Base-by-base conservation (phyloP, 2,888 invertebrate genomes). In the Chalcis sispes region DNA sequence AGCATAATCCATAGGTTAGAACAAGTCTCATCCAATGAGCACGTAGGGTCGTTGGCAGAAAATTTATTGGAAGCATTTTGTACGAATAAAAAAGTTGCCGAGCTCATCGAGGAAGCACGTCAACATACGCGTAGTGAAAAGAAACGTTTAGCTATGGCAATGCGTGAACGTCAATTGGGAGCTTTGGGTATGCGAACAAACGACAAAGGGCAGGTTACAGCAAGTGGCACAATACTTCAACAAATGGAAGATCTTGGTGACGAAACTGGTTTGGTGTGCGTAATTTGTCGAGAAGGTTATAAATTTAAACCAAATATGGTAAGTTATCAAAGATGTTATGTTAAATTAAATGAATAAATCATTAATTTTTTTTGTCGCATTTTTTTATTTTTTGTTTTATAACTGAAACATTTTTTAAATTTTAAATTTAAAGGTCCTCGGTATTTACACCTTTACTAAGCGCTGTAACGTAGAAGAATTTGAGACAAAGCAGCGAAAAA, bases 251-350 rank as follows among this genome's bases (percentile, higher is more conserved):
- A 98, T 86, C 90, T 98, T 70, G 96, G 96, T 5, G 98, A 99
- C 88, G 99, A 99, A 89, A 95, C 96, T 0, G 99, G 98, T 23
- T 91, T 98, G 65, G 95, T 97, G 0, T 99, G 99, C 90, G 98
- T 98, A 85, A 99, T 99, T 87, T 99, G 99, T 86, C 93, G 98
- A 52, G 99, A 99, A 90, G 98, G 98, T 0, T 99, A 99, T 90
- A 95, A 96, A 88, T 98, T 97, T 88, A 97, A 97, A 87, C 96
- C 97, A 7, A 94, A 93, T 20, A 96, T 98, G 92, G 94, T 91
- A 80, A 77, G 64, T 64, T 59, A 10, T 32, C 15, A 42, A 8
- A 32, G 7, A 58, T 36, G 10, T 36, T 36, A 7, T 36, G 4
- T 36, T 36, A 36, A 36, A 4, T 36, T 36, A 7, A 46, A 8